Percentiles rank a stretch among this genome's conserved stretches.
Conservation (phyloP, 2,888 invertebrate genomes). For the Gryllus longicercus region DNA sequence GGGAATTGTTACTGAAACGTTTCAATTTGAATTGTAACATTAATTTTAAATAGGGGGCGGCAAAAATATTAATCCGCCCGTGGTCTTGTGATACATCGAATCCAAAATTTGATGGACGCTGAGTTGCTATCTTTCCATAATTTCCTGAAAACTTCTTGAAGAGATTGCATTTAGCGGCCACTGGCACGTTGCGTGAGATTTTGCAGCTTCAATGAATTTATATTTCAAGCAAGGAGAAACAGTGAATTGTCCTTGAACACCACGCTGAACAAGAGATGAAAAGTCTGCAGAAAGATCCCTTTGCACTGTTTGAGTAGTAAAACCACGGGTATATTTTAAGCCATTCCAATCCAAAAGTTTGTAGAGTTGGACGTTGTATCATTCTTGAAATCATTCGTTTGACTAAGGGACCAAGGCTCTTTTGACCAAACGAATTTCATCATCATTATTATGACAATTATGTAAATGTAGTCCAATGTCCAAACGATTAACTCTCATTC, state of each 20-base stretch:
- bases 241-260: constrained; percentile 21
- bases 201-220: constrained; percentile 27
- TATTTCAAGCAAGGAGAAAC: constrained; percentile 25
- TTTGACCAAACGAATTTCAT: not conserved
- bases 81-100: constrained; percentile 22
- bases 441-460: not conserved
- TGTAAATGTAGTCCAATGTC: no score
- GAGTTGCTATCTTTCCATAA: constrained; percentile 21
- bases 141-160: constrained; percentile 24
- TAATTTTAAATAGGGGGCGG: no score
- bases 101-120: constrained; percentile 25
- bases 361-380: not conserved
- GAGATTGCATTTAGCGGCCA: constrained; percentile 22
- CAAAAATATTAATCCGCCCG: no score
- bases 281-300: constrained; percentile 11
- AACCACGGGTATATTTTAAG: constrained; percentile 19
- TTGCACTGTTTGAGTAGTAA: not conserved
- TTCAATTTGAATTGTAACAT: no score
- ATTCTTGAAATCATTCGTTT: constrained; percentile 22
- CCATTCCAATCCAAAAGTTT: not conserved
- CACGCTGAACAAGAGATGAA: constrained; percentile 20
- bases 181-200: constrained; percentile 25
- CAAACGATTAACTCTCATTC: no score
- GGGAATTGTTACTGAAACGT: no score
- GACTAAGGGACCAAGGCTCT: not conserved